A percentile compares a stretch with the other conserved stretches of the same genome.
These are phyloP conservation scores for Apostichopus japonicus DNA, from an alignment of 35 echinoderm and acorn worm genomes.

Conservation along the genomic window DNA sequence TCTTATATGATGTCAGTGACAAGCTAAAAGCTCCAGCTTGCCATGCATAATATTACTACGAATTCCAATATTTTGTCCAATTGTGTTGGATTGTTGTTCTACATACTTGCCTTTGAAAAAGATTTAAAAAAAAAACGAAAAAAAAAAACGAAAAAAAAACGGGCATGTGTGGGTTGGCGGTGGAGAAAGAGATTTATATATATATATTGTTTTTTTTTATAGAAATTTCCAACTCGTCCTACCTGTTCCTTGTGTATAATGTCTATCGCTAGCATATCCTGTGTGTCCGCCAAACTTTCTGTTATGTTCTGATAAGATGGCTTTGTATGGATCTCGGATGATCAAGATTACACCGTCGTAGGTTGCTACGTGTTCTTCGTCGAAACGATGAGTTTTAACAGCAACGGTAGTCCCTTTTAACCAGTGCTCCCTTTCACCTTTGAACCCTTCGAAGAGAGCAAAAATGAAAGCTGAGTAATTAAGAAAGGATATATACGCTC, in stretches of 20 bases:
- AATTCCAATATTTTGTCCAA: no score
- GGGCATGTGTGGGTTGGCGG: no score
- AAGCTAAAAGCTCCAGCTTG: no score
- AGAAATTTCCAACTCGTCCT: background rate
- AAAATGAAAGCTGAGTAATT: background rate
- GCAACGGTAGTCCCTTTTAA: constrained; percentile 82
- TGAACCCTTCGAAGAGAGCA: constrained; percentile 64
- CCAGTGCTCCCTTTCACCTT: constrained; percentile 88
- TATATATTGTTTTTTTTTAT: no score
- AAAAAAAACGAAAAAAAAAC: no score
- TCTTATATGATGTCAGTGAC: no score
- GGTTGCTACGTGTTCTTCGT: constrained; percentile 71
- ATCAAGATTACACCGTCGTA: constrained; percentile 80
- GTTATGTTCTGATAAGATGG: constrained; percentile 95
- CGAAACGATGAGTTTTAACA: constrained; percentile 84
- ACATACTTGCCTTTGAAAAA: no score
- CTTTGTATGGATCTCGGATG: constrained; percentile 94
- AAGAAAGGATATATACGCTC: background rate
- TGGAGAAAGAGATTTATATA: no score
- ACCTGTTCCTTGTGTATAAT: constrained; percentile 96
- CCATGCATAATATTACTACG: no score
- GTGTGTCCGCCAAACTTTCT: constrained; percentile 96
- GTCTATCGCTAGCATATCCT: constrained; percentile 77
- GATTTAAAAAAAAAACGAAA: no score
- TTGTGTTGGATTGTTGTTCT: no score